Base-by-base conservation (phyloP, 2,113 vertebrate genomes). In the Chlamydotis undulata region DNA sequence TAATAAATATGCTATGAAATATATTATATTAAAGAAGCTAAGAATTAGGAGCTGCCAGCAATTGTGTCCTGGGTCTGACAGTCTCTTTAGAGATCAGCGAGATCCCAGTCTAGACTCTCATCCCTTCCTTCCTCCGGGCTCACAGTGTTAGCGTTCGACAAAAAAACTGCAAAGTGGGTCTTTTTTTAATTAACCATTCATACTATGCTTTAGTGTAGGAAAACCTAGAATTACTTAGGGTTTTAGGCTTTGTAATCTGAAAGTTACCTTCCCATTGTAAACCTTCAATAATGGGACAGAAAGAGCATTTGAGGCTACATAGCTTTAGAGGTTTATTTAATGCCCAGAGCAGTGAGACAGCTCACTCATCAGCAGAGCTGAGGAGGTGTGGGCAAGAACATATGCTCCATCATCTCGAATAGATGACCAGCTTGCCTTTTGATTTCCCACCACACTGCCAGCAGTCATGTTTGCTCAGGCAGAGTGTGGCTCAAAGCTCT, bases 341-440 rank as follows among this genome's bases (percentile, higher is more conserved):
- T 41, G 39, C 76, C 75, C 41, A 84, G 69, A 93, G 61, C 69
- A 71, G 29, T 8, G 35, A 89, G 37, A 71, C 10, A 69, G 75
- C 43, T 94, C 37, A 59, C 70, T 59, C 83, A 81, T 84, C 86
- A 89, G 39, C 52, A 71, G 39, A 87, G 19, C 43, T 75, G 45
- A 81, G 82, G 80, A 81, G 83, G 69, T 89, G 88, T 91, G 61
- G 80, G 86, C 80, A 92, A 88, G 71, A 92, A 90, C 94, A 92
- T 93, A 87, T 90, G 92, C 59, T 93, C 39, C n/a, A 78, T 67
- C 88, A 90, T 86, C 76, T 90, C 9, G 0, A 71, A 73, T 37
- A 87, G 86, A 68, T 31, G 14, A 93, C 81, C 69, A 80, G 4
- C 56, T 75, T 9, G 35, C 76, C 49, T 89, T 94, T 52, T 81